A percentile compares a stretch with the other conserved stretches of the same genome.
Conservation (phyloP, 2,888 invertebrate genomes). For the Arenicola marina region DNA sequence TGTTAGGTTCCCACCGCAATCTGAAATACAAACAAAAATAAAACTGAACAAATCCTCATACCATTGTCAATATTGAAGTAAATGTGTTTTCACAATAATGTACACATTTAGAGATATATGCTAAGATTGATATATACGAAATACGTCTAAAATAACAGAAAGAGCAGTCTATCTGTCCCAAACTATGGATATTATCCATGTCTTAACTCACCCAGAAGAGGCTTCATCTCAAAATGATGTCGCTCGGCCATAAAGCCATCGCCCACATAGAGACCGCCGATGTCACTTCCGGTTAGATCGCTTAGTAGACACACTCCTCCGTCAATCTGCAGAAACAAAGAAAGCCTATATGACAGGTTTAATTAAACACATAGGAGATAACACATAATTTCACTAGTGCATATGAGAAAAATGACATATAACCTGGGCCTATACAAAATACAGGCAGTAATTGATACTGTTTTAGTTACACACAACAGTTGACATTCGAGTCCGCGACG, state of each 20-base stretch:
- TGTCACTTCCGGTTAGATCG: constrained; percentile 54
- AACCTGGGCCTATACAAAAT: too few species aligned
- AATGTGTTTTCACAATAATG: background rate
- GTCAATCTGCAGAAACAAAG: background rate
- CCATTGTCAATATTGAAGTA: background rate
- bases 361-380: too few species aligned
- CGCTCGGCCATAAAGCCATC: constrained; percentile 40
- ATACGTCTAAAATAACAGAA: too few species aligned
- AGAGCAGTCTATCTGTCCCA: too few species aligned
- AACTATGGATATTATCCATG: background rate
- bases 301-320: constrained; percentile 46
- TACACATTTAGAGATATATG: background rate
- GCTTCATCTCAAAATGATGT: constrained; percentile 58
- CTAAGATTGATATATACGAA: too few species aligned
- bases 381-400: too few species aligned
- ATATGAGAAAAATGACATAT: too few species aligned
- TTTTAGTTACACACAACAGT: too few species aligned
- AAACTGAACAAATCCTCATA: background rate
- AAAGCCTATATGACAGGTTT: too few species aligned
- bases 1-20: constrained; percentile 48
- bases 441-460: too few species aligned
- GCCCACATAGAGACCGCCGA: constrained; percentile 49
- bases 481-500: too few species aligned
- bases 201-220: constrained; percentile 44
- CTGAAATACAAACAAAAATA: constrained; percentile 29